Conservation (phyloP, 2,888 invertebrate genomes). For the Melanchra persicariae region DNA sequence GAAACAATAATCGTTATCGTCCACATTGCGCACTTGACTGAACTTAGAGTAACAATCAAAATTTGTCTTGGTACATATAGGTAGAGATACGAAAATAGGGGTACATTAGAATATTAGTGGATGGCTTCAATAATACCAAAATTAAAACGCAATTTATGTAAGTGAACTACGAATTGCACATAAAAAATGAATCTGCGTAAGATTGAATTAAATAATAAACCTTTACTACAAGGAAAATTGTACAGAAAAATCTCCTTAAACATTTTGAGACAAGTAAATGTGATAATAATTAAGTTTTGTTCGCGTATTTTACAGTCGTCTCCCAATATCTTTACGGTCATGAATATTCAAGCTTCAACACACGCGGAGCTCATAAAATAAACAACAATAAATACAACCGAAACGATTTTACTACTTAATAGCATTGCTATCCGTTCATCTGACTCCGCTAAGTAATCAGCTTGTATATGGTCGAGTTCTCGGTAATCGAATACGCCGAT, state of each 20-base stretch:
- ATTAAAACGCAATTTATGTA: slow-evolving; percentile 60
- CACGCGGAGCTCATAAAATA: slow-evolving; percentile 37
- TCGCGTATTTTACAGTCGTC: slow-evolving; percentile 1
- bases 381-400: slow-evolving; percentile 51
- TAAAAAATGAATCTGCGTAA: slow-evolving; percentile 21
- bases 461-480: slow-evolving; percentile 57
- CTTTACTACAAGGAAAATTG: too few species aligned
- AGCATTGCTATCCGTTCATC: slow-evolving; percentile 29
- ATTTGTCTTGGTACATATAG: slow-evolving; percentile 48
- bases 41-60: slow-evolving; percentile 61
- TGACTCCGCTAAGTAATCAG: slow-evolving; percentile 63
- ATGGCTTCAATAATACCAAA: slow-evolving; percentile 52
- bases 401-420: slow-evolving; percentile 49
- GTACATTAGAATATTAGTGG: slow-evolving; percentile 50
- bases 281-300: too few species aligned
- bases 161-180: slow-evolving; percentile 13
- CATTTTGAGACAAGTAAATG: too few species aligned
- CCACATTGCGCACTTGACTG: slow-evolving; percentile 56
- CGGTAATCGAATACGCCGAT: slow-evolving; percentile 63
- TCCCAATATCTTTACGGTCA: slow-evolving; percentile 25
- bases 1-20: slow-evolving; percentile 71
- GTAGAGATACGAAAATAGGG: slow-evolving; percentile 53
- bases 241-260: too few species aligned
- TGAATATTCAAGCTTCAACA: slow-evolving; percentile 40
- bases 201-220: not conserved